A percentile compares a stretch with the other conserved stretches of the same genome.
Conservation (phyloP, 2,113 vertebrate genomes). For the Cnemophilus loriae region DNA sequence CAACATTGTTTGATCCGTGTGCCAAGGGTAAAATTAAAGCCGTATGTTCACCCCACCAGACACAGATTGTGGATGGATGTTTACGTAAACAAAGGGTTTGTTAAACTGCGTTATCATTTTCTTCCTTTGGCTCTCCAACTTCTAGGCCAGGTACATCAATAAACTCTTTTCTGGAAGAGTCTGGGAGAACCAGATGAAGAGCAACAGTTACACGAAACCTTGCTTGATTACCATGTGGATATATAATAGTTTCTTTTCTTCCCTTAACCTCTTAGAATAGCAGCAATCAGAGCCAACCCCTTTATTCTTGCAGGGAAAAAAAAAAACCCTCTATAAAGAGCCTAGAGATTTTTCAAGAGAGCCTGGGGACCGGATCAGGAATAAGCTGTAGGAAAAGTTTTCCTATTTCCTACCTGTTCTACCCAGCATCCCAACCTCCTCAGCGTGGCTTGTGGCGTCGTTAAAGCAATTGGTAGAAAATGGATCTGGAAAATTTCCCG, state of each 20-base stretch:
- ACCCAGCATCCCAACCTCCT: neutral
- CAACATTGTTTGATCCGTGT: constrained; percentile 71
- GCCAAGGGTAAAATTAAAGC: constrained; percentile 76
- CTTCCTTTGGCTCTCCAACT: constrained; percentile 5
- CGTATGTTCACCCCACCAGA: constrained; percentile 63
- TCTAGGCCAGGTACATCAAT: constrained; percentile 49
- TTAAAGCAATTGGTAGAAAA: constrained; percentile 31
- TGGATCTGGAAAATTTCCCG: constrained; percentile 22
- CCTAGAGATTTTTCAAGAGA: constrained; percentile 16
- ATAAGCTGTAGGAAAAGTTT: neutral
- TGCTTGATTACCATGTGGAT: constrained; percentile 26
- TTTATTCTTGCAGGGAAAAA: neutral
- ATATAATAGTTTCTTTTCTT: constrained; percentile 13
- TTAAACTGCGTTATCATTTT: constrained; percentile 35
- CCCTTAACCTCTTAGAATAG: constrained; percentile 37
- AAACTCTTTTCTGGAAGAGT: constrained; percentile 1
- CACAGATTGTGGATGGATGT: constrained; percentile 63
- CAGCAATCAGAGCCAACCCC: neutral
- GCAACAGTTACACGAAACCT: neutral
- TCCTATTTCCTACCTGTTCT: constrained; percentile 22
- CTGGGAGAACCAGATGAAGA: constrained; percentile 5
- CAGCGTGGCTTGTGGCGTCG: neutral
- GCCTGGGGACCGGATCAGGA: neutral
- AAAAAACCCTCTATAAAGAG: neutral
- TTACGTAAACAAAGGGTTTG: constrained; percentile 58